A percentile compares a stretch with the other conserved stretches of the same genome.
These are phyloP conservation scores for Nasonia vitripennis DNA, from an alignment of 1,140 invertebrate species.

Conservation along the genomic window DNA sequence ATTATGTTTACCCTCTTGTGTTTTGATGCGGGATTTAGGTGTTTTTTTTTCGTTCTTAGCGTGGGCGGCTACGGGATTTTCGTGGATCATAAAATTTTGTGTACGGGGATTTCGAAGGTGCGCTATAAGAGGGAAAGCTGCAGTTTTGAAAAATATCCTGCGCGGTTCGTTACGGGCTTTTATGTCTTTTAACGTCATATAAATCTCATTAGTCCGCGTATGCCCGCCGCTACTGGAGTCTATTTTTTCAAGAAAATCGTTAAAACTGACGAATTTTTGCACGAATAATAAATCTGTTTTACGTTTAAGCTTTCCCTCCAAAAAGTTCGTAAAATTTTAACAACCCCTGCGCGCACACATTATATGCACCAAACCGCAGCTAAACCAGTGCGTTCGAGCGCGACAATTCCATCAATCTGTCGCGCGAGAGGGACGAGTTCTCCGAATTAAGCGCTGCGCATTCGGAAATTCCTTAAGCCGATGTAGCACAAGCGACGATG, in stretches of 20 bases:
- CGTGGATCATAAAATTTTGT: conserved; percentile 11
- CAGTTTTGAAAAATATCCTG: not conserved
- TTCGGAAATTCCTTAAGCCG: conserved; percentile 23
- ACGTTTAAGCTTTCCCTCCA: no score
- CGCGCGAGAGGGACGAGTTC: not conserved
- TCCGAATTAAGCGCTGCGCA: not conserved
- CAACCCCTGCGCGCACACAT: no score
- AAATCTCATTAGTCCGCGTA: not conserved
- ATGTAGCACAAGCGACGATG: not conserved
- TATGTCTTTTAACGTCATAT: conserved; percentile 9
- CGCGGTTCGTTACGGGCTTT: conserved; percentile 4
- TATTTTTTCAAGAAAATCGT: no score
- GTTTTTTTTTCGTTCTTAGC: not conserved
- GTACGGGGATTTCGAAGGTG: not conserved
- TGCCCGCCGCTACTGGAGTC: not conserved
- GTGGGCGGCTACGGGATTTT: not conserved
- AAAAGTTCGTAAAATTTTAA: no score
- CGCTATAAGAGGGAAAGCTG: not conserved
- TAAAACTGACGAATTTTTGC: no score
- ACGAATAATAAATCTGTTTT: no score
- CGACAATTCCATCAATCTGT: conserved; percentile 34
- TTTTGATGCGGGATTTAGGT: not conserved
- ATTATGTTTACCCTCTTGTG: not conserved
- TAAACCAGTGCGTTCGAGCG: not conserved
- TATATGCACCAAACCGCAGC: not conserved